Percentiles rank a stretch among this genome's conserved stretches.
Conservation (phyloP, 2,888 invertebrate species). For the Caenorhabditis plicata region DNA sequence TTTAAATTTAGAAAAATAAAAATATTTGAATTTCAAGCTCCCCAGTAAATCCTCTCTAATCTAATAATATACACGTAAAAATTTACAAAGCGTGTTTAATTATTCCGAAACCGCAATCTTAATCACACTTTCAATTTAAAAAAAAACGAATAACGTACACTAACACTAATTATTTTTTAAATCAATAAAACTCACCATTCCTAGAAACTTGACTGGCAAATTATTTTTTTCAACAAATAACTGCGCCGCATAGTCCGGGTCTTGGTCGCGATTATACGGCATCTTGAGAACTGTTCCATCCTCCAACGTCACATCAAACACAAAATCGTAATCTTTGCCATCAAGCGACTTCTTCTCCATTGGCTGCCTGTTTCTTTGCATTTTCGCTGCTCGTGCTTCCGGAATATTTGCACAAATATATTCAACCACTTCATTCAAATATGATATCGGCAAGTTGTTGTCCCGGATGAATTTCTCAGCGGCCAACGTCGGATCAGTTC, state of each 20-base stretch:
- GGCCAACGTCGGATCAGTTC: conserved; percentile 51
- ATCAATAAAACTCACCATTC: conserved; percentile 69
- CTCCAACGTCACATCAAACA: conserved; percentile 91
- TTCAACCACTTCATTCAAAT: conserved; percentile 39
- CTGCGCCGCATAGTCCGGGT: conserved; percentile 89
- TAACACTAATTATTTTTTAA: no score
- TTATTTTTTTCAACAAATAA: conserved; percentile 82
- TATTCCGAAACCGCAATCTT: no score
- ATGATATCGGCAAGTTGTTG: conserved; percentile 47
- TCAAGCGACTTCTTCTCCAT: background rate
- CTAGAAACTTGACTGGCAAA: conserved; percentile 74
- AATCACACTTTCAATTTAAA: no score
- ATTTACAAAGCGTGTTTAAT: no score
- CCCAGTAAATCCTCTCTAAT: no score
- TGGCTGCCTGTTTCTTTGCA: background rate
- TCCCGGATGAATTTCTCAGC: conserved; percentile 56
- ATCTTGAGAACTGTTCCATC: conserved; percentile 80
- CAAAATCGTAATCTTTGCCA: conserved; percentile 78
- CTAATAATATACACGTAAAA: no score
- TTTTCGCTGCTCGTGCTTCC: conserved; percentile 7
- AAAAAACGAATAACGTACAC: background rate
- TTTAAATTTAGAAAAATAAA: no score
- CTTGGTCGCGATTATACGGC: conserved; percentile 85
- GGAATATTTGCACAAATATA: conserved; percentile 9
- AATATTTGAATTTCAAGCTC: no score